Base-by-base conservation (phyloP, 2,888 invertebrate species). In the Monochamus alternatus region DNA sequence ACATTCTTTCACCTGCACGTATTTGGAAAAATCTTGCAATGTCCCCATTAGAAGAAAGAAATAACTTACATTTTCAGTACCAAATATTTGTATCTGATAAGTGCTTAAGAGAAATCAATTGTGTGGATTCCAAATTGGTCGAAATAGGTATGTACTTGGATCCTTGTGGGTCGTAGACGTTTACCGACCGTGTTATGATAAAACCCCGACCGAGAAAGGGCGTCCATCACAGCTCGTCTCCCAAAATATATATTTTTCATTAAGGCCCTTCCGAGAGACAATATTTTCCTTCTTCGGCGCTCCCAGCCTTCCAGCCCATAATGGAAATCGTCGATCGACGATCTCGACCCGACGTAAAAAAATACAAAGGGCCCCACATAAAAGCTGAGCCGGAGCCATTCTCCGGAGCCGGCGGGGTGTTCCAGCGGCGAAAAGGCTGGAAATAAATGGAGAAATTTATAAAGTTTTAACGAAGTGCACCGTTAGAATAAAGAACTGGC, bases 381-480 rank as follows among this genome's bases (percentile, higher is more conserved):
- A 47, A 47, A 47, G 47, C 12, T 2, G 47, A 47, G 10, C 3
- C 12, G 12, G 47, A 5, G 12, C 9, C 3, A 9, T 47, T 47
- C 47, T 47, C 5, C 9, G 9, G 12, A 47, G 12, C 10, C 9
- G 47, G 9, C 47, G 47, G 9, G 7, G 9, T 44, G 43, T 5
- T 43, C 10, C 14, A 69, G 59, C 9, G 44, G 43, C 44, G 38
- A 14, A 62, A 62, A 63, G 38, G 32, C 52, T 7, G 9, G 32
- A 52, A 63, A 59, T 59, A 62, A 63, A 71, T 22, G 63, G 32
- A 38, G 60, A 69, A 69, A 14, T 71, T 63, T 71, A 63, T 71
- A 71, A 71, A 71, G 62, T 70, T 70, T 31, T 44, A 60, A 70
- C 51, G 62, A 70, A 70, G 51, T 51, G 31, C 52, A 14, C 51